Evolutionary conservation across 2,113 vertebrate genomes (phyloP).

Genomic region (Myrmecobius fasciatus): DNA sequence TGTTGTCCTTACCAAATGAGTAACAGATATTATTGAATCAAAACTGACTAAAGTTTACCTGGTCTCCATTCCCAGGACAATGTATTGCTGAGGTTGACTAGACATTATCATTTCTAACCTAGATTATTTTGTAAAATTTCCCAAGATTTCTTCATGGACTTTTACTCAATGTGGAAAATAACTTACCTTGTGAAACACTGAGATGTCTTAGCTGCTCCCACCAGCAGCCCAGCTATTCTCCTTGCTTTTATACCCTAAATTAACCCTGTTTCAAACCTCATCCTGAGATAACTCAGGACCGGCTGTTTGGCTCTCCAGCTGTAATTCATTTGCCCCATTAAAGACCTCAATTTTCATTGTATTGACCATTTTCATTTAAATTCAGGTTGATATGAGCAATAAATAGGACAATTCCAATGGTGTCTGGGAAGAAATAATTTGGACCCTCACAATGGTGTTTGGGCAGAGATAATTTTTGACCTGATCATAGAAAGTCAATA

Average conservation of each 20-base stretch:
- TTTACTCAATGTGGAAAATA: not conserved
- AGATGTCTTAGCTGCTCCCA: not conserved
- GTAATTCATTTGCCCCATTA: too few species aligned
- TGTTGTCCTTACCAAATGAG: not conserved
- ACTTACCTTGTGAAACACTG: not conserved
- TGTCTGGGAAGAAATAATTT: not conserved
- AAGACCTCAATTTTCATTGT: too few species aligned
- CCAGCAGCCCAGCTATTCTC: not conserved
- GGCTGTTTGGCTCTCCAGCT: not conserved
- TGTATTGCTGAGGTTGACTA: not conserved
- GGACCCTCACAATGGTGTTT: too few species aligned
- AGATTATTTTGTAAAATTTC: not conserved
- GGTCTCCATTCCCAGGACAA: not conserved
- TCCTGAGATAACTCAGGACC: too few species aligned
- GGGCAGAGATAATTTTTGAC: not conserved
- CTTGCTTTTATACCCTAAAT: not conserved
- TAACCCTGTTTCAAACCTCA: not conserved
- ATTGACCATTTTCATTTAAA: too few species aligned
- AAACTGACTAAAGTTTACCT: not conserved
- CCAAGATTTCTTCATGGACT: not conserved
- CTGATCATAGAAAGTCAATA: not conserved
- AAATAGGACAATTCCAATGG: not conserved
- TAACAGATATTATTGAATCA: not conserved
- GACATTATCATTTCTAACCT: not conserved
- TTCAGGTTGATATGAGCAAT: not conserved